A percentile compares a stretch with the other conserved stretches of the same genome.
Conservation (phyloP, 1,140 invertebrate genomes). For the Holcopasites calliopsidis region DNA sequence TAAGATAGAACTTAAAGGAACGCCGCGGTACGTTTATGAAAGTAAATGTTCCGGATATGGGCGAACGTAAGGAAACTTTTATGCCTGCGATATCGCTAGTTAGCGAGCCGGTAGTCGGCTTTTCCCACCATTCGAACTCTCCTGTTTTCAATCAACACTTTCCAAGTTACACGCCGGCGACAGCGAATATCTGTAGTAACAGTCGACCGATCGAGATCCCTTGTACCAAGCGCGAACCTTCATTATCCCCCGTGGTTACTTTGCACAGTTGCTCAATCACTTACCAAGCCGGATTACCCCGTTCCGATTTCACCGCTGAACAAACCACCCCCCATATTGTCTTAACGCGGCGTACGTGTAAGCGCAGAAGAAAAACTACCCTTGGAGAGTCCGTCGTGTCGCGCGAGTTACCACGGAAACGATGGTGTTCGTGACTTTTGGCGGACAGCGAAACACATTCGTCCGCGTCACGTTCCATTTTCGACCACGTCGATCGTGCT, state of each 20-base stretch:
- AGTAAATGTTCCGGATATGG: constrained; percentile 40
- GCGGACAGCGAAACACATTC: background rate
- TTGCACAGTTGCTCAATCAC: background rate
- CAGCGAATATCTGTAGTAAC: background rate
- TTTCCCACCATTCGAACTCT: background rate
- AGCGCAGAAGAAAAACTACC: too few species aligned
- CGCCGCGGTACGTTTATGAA: constrained; percentile 30
- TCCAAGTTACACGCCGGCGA: background rate
- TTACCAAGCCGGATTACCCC: background rate
- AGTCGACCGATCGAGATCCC: background rate
- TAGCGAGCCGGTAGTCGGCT: background rate
- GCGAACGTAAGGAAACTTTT: constrained; percentile 30
- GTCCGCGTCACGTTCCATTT: background rate
- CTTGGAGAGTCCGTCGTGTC: too few species aligned
- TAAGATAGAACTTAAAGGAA: too few species aligned
- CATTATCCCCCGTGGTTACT: background rate
- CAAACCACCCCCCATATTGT: background rate
- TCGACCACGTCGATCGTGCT: background rate
- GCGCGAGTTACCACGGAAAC: too few species aligned
- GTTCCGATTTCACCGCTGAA: background rate
- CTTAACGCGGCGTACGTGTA: background rate
- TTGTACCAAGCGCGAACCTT: background rate
- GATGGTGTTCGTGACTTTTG: too few species aligned
- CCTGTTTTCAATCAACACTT: background rate
- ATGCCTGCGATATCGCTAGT: constrained; percentile 19